Conservation (phyloP, 2,113 vertebrate species). For the Percopsis transmontana region DNA sequence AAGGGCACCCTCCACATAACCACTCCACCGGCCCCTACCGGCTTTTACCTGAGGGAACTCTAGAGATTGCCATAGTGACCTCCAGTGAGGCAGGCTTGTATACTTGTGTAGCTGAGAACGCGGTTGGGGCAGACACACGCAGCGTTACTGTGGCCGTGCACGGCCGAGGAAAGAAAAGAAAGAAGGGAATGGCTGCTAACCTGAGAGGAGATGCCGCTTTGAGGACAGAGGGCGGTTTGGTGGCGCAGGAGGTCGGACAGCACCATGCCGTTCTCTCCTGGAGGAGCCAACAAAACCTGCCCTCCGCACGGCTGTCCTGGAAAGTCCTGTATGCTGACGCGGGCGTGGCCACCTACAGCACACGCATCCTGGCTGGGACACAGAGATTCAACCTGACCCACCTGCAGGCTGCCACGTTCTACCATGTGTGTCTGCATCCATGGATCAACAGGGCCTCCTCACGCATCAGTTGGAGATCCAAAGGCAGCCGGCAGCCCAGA, state of each 20-base stretch:
- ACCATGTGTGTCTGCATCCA: conserved; percentile 88
- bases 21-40: conserved; percentile 63
- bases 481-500: conserved; percentile 72
- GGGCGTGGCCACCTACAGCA: conserved; percentile 62
- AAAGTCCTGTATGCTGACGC: conserved; percentile 64
- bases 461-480: conserved; percentile 79
- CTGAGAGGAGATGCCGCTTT: conserved; percentile 32
- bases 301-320: conserved; percentile 90
- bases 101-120: conserved; percentile 95
- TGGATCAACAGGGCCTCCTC: conserved; percentile 73
- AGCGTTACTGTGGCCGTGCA: conserved; percentile 84
- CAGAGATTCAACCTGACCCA: conserved; percentile 90
- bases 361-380: conserved; percentile 86
- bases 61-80: conserved; percentile 84
- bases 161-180: conserved; percentile 57
- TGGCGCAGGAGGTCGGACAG: conserved; percentile 78
- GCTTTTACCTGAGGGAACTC: conserved; percentile 86
- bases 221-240: conserved; percentile 56
- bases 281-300: conserved; percentile 80
- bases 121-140: conserved; percentile 89
- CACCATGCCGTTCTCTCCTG: conserved; percentile 85
- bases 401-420: conserved; percentile 86
- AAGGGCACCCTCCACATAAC: conserved; percentile 20
- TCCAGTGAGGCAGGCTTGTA: conserved; percentile 85
- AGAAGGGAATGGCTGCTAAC: conserved; percentile 34